Conservation (phyloP, 2,113 vertebrate genomes). For the Xenopus borealis region DNA sequence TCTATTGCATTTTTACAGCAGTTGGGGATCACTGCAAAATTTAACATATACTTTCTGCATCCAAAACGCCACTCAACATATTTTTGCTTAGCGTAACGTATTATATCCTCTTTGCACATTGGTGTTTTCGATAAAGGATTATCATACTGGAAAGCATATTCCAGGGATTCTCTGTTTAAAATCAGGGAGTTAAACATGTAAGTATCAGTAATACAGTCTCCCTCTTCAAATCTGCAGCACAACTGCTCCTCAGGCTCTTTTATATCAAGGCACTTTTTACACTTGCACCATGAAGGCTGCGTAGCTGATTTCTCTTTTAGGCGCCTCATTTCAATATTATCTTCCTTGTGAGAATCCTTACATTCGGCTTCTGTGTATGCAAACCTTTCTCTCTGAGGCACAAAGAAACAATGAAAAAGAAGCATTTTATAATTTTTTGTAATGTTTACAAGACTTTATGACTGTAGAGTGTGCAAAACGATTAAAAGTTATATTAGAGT, state of each 20-base stretch:
- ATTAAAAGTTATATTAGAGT: too few relatives aligned
- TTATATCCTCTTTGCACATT: slow-evolving; percentile 47
- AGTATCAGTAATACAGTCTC: slow-evolving; percentile 63
- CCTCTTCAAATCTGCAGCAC: slow-evolving; percentile 63
- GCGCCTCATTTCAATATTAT: background rate
- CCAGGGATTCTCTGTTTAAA: slow-evolving; percentile 57
- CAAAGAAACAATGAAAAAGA: slow-evolving; percentile 1
- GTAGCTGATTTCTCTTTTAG: too few relatives aligned
- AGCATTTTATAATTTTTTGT: too few relatives aligned
- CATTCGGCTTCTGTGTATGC: slow-evolving; percentile 16
- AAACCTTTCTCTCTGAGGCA: slow-evolving; percentile 49
- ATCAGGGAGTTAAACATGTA: slow-evolving; percentile 63
- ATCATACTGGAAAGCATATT: slow-evolving; percentile 64
- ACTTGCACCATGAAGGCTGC: slow-evolving; percentile 66
- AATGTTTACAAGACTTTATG: too few relatives aligned
- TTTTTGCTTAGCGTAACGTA: slow-evolving; percentile 66
- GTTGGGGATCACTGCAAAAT: slow-evolving; percentile 66
- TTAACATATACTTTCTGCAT: slow-evolving; percentile 48
- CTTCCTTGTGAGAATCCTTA: background rate
- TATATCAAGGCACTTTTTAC: slow-evolving; percentile 53
- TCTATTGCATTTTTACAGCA: slow-evolving; percentile 73
- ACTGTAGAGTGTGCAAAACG: too few relatives aligned
- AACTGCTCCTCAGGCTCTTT: slow-evolving; percentile 62
- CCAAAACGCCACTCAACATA: slow-evolving; percentile 75
- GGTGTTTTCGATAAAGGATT: slow-evolving; percentile 61